phyloP scores from a whole-genome alignment of 1,140 invertebrate genomes.

The Aphis gossypii region DNA sequence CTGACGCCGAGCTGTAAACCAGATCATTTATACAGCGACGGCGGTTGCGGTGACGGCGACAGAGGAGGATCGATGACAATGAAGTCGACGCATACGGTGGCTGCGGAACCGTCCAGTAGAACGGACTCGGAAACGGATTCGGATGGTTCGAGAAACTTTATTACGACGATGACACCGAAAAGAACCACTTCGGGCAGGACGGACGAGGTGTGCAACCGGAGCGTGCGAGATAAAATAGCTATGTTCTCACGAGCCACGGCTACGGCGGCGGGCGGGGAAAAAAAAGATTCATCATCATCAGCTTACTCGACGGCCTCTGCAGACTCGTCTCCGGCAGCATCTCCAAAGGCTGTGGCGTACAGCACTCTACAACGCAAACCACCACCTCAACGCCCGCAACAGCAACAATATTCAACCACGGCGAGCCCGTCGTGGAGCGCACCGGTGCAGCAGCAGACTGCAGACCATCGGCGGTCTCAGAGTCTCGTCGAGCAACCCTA shows the following conservation, averaged over 20 bases:
- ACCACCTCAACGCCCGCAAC: constrained; percentile 34
- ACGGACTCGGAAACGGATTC: constrained; percentile 33
- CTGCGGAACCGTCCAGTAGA: neutral
- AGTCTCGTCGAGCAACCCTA: constrained; percentile 66
- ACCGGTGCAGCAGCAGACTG: neutral
- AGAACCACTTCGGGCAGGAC: constrained; percentile 65
- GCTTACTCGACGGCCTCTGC: constrained; percentile 61
- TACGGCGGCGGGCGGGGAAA: neutral
- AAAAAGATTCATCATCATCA: constrained; percentile 59
- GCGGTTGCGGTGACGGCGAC: neutral
- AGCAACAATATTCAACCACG: neutral
- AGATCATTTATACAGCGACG: neutral
- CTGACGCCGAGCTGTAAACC: neutral
- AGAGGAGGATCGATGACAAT: constrained; percentile 38
- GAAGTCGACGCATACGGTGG: constrained; percentile 15
- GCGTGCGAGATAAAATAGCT: constrained; percentile 85
- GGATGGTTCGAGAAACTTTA: constrained; percentile 19
- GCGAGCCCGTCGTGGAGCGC: neutral
- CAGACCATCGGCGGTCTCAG: constrained; percentile 65
- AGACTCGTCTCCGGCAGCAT: constrained; percentile 61
- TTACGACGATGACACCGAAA: neutral
- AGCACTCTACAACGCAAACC: constrained; percentile 46
- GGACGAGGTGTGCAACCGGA: constrained; percentile 75
- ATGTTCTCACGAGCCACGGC: constrained; percentile 73
- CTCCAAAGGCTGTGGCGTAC: constrained; percentile 52